Evolutionary conservation across 2,888 invertebrate genomes (phyloP).

Genomic region (Ferrisia virgata): DNA sequence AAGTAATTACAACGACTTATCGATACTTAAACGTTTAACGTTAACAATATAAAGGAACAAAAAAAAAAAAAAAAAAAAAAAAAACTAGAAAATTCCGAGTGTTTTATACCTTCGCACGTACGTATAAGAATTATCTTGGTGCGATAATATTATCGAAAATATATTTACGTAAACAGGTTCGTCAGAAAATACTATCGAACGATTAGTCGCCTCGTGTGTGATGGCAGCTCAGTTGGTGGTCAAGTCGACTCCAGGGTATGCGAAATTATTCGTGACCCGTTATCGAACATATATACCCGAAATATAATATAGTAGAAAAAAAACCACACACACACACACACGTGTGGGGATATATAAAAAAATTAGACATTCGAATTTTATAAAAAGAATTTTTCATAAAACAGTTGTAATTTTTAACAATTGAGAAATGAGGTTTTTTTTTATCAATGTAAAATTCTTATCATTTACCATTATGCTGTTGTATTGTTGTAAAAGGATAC

Average conservation of each 20-base stretch:
- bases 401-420: too few species aligned
- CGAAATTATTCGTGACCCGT: background rate
- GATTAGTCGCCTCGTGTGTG: background rate
- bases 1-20: background rate
- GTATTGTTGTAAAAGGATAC: background rate
- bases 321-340: too few species aligned
- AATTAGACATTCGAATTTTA: too few species aligned
- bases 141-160: too few species aligned
- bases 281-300: background rate
- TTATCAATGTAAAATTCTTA: background rate
- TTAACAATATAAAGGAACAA: background rate
- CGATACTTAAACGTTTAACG: background rate
- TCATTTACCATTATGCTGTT: background rate
- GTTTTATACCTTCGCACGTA: too few species aligned
- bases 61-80: too few species aligned
- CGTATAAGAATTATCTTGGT: too few species aligned
- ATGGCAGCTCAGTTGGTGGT: background rate
- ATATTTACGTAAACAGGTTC: background rate
- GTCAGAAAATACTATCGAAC: background rate
- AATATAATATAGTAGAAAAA: background rate
- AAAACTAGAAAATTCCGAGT: too few species aligned
- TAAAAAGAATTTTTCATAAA: too few species aligned
- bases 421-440: too few species aligned
- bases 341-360: background rate
- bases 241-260: background rate